Base-by-base conservation (phyloP, 2,113 vertebrate genomes). In the Fregetta grallaria region DNA sequence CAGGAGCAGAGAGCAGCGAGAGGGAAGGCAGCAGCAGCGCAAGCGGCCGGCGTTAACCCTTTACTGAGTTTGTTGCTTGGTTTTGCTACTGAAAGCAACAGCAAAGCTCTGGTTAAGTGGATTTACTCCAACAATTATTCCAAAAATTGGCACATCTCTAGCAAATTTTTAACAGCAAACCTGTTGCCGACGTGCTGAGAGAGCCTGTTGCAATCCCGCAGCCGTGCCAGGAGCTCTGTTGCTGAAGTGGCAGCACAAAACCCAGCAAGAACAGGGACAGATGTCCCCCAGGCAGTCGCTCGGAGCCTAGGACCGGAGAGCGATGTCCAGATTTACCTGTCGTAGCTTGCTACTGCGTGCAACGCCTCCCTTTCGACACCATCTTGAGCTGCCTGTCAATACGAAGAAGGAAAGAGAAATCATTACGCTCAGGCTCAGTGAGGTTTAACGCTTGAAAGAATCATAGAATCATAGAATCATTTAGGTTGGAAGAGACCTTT, bases 181-280 rank as follows among this genome's bases (percentile, higher is more conserved):
- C 0, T 11, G 8, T 10, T 11, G 20, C 17, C 1, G 2, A 15
- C 1, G 9, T 1, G 25, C 23, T n/a, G 45, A 30, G 55, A n/a
- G 36, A 67, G 45, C 21, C 5, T 1, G 2, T 2, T 7, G 38
- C 20, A 7, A 34, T 13, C 75, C 68, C 16, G 30, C 52, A 32
- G 40, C 20, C 30, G 10, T 11, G 38, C 58, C 49, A 15, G 77
- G 36, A 68, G 62, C 42, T 8, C 11, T 23, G 17, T 25, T 15
- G 44, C 44, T 9, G 19, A 32, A n/a, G 27, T 0, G 10, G 26
- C 38, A 72, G 25, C 45, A 21, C 38, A 8, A 71, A 59, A 70
- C 8, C 5, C 3, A 40, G 38, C 23, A 30, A 23, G 18, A 65
- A 15, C 4, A 20, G 32, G 44, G 49, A 7, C 34, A 27, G 47